phyloP scores from a whole-genome alignment of 2,888 invertebrate species.

The Sphecodes monilicornis region DNA sequence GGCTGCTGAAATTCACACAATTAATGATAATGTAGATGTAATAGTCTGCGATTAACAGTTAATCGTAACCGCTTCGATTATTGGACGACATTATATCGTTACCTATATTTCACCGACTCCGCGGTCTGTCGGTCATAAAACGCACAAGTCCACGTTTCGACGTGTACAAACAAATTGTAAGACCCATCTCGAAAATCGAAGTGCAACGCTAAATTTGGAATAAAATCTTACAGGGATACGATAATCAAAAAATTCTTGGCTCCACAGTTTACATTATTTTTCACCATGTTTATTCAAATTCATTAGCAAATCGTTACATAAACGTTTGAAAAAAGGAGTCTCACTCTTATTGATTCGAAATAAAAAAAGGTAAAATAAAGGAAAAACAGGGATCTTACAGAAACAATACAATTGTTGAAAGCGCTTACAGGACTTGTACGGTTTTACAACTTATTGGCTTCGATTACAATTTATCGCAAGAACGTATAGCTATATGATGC shows the following conservation, averaged over 20 bases:
- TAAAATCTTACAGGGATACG: not conserved
- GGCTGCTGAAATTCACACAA: not conserved
- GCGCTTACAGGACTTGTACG: conserved; percentile 17
- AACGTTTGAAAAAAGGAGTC: conserved; percentile 1
- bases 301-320: conserved; percentile 8
- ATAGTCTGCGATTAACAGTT: not conserved
- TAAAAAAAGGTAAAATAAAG: not conserved
- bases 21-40: not conserved
- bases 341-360: not conserved
- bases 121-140: conserved; percentile 19
- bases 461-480: conserved; percentile 15
- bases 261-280: not conserved
- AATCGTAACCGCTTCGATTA: not conserved
- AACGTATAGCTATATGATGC: not conserved
- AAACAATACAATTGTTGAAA: not conserved
- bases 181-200: not conserved
- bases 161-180: not conserved
- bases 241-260: not conserved
- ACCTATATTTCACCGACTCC: not conserved
- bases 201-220: not conserved
- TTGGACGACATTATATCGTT: not conserved
- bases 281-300: conserved; percentile 11
- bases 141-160: conserved; percentile 22
- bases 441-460: conserved; percentile 8
- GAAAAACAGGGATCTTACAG: not conserved